These are phyloP conservation scores for Phocides pigmalion DNA, from an alignment of 1,140 invertebrate genomes.

Conservation along the genomic window DNA sequence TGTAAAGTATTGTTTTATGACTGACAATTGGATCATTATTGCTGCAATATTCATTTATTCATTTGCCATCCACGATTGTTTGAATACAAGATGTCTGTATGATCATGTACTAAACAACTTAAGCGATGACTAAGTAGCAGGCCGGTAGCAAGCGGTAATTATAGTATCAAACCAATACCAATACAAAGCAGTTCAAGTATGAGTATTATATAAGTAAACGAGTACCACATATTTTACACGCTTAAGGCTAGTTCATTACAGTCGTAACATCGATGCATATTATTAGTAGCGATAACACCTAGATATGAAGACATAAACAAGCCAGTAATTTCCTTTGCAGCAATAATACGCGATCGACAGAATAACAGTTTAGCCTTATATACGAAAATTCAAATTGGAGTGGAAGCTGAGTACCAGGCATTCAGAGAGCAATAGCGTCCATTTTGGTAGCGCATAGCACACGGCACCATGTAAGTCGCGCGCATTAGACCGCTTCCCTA, in stretches of 20 bases:
- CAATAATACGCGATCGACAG: constrained; percentile 30
- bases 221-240: constrained; percentile 10
- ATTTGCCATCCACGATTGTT: not conserved
- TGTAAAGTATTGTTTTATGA: not conserved
- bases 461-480: constrained; percentile 74
- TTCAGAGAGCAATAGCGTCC: constrained; percentile 49
- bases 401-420: constrained; percentile 37
- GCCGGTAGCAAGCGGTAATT: not conserved
- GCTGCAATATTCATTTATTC: not conserved
- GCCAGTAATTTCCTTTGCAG: constrained; percentile 27
- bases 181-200: not conserved
- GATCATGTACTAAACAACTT: not conserved
- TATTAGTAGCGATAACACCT: constrained; percentile 31
- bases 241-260: not conserved
- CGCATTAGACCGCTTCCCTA: constrained; percentile 74
- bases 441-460: constrained; percentile 55
- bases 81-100: not conserved
- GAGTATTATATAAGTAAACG: not conserved
- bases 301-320: constrained; percentile 33
- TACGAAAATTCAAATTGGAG: constrained; percentile 60
- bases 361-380: constrained; percentile 54
- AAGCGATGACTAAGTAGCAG: not conserved
- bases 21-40: not conserved
- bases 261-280: constrained; percentile 29
- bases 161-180: not conserved